Evolutionary conservation across 2,888 invertebrate species (phyloP).

Genomic region (Lepidocyrtoides sp.): DNA sequence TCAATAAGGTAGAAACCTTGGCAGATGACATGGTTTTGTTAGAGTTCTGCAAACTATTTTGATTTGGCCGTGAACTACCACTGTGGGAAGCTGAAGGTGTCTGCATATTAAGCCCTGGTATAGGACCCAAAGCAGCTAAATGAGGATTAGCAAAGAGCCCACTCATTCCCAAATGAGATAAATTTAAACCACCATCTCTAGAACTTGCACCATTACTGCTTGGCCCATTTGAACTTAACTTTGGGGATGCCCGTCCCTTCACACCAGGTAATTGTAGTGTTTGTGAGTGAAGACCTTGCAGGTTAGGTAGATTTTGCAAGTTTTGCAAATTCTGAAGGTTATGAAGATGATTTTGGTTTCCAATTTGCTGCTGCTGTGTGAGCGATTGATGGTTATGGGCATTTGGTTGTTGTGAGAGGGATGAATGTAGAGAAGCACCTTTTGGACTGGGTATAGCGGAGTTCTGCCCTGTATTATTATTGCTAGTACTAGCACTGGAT

Average conservation of each 20-base stretch:
- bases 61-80: constrained; percentile 74
- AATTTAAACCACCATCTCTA: constrained; percentile 76
- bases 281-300: constrained; percentile 77
- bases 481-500: constrained; percentile 85
- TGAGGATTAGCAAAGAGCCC: constrained; percentile 82
- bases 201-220: constrained; percentile 70
- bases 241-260: constrained; percentile 84
- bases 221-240: constrained; percentile 78
- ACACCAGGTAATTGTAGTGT: constrained; percentile 80
- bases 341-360: constrained; percentile 80
- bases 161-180: constrained; percentile 82
- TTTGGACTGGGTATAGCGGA: constrained; percentile 78
- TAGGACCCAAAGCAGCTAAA: constrained; percentile 86
- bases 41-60: constrained; percentile 81
- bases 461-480: constrained; percentile 84
- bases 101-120: constrained; percentile 80
- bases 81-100: constrained; percentile 73
- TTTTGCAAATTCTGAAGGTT: constrained; percentile 82
- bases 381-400: constrained; percentile 76
- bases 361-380: constrained; percentile 76
- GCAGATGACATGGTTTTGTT: constrained; percentile 85
- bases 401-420: constrained; percentile 72
- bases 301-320: constrained; percentile 78
- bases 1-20: constrained; percentile 87
- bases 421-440: constrained; percentile 82